Base-by-base conservation (phyloP, 2,113 vertebrate genomes). In the Mola mola region DNA sequence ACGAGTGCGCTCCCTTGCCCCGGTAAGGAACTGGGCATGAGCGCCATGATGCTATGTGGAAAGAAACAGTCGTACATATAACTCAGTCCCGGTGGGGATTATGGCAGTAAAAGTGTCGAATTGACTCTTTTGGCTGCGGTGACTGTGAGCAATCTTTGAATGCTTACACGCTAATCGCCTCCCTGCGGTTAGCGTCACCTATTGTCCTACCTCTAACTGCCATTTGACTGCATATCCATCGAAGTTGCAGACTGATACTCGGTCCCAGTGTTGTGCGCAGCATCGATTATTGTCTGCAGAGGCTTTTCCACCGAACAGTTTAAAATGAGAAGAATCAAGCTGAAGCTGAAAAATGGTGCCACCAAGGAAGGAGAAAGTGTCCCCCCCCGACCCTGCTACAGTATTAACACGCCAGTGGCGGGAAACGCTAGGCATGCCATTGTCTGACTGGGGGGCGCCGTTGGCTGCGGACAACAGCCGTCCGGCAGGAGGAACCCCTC, bases 341-440 rank as follows among this genome's bases (percentile, higher is more conserved):
- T n/a, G n/a, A n/a, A n/a, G n/a, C n/a, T n/a, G n/a, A n/a, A n/a
- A n/a, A n/a, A n/a, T n/a, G n/a, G n/a, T n/a, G n/a, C n/a, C n/a
- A n/a, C n/a, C n/a, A n/a, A n/a, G n/a, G n/a, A n/a, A n/a, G n/a
- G n/a, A n/a, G n/a, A n/a, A n/a, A n/a, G n/a, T n/a, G 28, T 7
- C 28, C 28, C 28, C 28, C 28, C 28, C 28, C 28, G 28, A 4
- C 28, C 28, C 28, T 9, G 5, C 28, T 72, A 69, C 40, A 28
- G 47, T 60, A 58, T 81, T 69, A 77, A 72, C 68, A 62, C 55
- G 43, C 10, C 41, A 24, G 4, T 72, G 81, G 82, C 70, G 73
- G 83, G 79, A 86, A 84, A 85, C 76, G 66, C 56, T 46, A 48
- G 51, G 36, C 72, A 20, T 31, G 51, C 67, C 31, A 61, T 87